Percentiles rank a stretch among this genome's conserved stretches.
These are phyloP conservation scores for Berghia stephanieae DNA, from an alignment of 1,140 invertebrate species.

Conservation along the genomic window DNA sequence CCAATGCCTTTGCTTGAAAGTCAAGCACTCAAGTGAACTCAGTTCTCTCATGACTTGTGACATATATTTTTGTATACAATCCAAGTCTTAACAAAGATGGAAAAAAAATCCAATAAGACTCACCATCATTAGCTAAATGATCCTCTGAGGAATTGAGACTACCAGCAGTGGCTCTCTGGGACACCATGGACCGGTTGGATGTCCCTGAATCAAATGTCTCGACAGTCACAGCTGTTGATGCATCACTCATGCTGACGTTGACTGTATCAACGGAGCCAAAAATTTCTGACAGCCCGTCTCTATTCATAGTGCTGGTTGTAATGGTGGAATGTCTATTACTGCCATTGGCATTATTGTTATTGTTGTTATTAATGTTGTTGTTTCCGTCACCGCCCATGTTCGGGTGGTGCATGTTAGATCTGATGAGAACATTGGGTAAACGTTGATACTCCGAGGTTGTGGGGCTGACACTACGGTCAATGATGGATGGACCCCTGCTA, in stretches of 20 bases:
- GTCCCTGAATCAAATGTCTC: slow-evolving; percentile 59
- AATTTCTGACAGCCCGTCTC: slow-evolving; percentile 57
- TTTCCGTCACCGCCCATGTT: slow-evolving; percentile 32
- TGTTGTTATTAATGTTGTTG: slow-evolving; percentile 45
- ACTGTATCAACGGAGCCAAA: slow-evolving; percentile 64
- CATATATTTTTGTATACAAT: not conserved
- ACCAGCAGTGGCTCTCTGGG: slow-evolving; percentile 57
- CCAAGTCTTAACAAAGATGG: not conserved
- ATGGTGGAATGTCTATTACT: slow-evolving; percentile 58
- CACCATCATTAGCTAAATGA: slow-evolving; percentile 61
- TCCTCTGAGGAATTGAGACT: slow-evolving; percentile 58
- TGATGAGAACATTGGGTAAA: not conserved
- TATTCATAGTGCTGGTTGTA: slow-evolving; percentile 59
- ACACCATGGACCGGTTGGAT: slow-evolving; percentile 57
- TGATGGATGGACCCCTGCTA: slow-evolving; percentile 12
- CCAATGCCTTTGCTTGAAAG: not conserved
- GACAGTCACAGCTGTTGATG: slow-evolving; percentile 57
- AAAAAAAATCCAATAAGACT: not conserved
- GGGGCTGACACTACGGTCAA: slow-evolving; percentile 12
- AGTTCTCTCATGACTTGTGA: not conserved
- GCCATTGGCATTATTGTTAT: slow-evolving; percentile 44
- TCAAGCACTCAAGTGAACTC: not conserved
- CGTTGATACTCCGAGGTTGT: not conserved
- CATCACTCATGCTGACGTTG: slow-evolving; percentile 62
- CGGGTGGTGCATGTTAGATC: slow-evolving; percentile 11